These are phyloP conservation scores for Jaculus jaculus DNA, from an alignment of 2,113 vertebrate species.

Conservation along the genomic window DNA sequence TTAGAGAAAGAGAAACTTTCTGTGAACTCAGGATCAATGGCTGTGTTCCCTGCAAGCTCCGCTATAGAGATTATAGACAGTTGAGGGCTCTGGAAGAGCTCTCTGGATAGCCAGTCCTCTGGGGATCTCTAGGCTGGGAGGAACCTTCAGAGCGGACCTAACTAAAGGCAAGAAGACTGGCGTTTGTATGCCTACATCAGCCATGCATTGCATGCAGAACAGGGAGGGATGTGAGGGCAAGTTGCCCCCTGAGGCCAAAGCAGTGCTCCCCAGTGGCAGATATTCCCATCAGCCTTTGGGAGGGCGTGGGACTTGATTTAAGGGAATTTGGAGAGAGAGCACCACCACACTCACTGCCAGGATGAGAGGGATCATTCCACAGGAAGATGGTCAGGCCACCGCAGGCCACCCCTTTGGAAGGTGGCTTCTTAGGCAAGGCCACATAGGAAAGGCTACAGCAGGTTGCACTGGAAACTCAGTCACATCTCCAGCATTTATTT, in stretches of 20 bases:
- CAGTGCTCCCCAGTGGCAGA: background rate
- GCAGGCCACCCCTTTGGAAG: background rate
- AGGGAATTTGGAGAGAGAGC: background rate
- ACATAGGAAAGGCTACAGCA: background rate
- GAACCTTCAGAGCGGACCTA: background rate
- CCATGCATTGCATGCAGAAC: background rate
- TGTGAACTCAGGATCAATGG: too few relatives aligned
- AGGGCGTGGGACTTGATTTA: too few relatives aligned
- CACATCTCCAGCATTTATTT: constrained; percentile 50
- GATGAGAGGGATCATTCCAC: background rate
- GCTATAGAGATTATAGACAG: background rate
- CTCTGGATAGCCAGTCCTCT: fast-evolving
- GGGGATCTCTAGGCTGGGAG: background rate
- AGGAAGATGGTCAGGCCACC: fast-evolving
- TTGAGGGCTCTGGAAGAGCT: background rate
- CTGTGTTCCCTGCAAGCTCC: background rate
- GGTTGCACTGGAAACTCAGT: background rate
- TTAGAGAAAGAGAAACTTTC: background rate
- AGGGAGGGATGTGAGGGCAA: background rate
- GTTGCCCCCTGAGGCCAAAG: background rate
- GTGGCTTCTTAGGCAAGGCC: background rate
- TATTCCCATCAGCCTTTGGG: background rate
- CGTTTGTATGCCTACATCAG: background rate
- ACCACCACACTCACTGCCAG: fast-evolving
- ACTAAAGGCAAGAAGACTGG: background rate